Conservation (phyloP, 1,140 invertebrate species). For the Trichonephila inaurata region DNA sequence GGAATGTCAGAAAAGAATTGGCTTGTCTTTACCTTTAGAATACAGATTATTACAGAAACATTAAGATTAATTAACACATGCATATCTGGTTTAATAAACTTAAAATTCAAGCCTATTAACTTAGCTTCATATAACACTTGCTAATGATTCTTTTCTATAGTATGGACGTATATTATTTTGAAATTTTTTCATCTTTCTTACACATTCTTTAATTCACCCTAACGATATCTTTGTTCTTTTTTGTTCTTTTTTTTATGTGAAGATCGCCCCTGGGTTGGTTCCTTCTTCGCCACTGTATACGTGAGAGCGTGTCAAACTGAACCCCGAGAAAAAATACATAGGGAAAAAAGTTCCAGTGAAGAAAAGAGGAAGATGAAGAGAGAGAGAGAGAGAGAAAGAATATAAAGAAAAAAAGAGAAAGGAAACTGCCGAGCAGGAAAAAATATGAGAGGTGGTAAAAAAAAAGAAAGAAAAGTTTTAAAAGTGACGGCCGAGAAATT, state of each 20-base stretch:
- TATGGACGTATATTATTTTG: no score
- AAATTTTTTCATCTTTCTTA: no score
- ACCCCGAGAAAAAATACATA: not conserved
- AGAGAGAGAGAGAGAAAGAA: not conserved
- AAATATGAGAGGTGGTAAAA: conserved; percentile 46
- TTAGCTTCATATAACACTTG: no score
- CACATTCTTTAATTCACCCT: not conserved
- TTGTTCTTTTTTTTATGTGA: not conserved
- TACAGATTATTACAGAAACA: no score
- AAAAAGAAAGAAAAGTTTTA: conserved; percentile 13
- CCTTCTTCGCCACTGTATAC: not conserved
- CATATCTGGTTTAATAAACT: no score
- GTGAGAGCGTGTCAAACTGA: conserved; percentile 50
- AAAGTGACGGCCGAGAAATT: conserved; percentile 59
- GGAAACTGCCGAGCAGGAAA: not conserved
- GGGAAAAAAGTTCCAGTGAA: not conserved
- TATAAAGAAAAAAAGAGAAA: not conserved
- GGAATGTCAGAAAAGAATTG: no score
- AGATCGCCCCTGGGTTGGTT: not conserved
- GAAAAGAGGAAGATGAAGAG: not conserved
- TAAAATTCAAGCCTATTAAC: no score
- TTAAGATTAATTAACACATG: no score
- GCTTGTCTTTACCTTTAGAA: no score
- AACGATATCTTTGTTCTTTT: not conserved
- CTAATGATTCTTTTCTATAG: no score